These are phyloP conservation scores for Elegia similella DNA, from an alignment of 2,888 invertebrate genomes.

Conservation along the genomic window DNA sequence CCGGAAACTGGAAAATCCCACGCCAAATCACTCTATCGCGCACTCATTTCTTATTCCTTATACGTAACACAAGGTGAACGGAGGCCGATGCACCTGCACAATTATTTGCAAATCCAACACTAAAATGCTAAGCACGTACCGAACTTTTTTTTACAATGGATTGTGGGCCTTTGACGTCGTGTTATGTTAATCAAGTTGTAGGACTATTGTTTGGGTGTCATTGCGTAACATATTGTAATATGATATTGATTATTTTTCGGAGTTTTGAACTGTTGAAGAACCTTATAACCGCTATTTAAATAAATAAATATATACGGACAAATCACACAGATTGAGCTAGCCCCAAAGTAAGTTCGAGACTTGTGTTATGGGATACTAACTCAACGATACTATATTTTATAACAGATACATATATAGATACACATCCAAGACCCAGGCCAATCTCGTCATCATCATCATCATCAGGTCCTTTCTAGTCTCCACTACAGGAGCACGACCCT, in stretches of 20 bases:
- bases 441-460: too few relatives aligned
- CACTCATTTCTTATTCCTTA: constrained; percentile 54
- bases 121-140: constrained; percentile 59
- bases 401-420: too few relatives aligned
- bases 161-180: constrained; percentile 40
- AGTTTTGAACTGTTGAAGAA: neutral
- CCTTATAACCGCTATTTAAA: too few relatives aligned
- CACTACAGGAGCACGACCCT: too few relatives aligned
- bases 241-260: neutral
- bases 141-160: constrained; percentile 38
- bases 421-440: too few relatives aligned
- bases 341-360: too few relatives aligned
- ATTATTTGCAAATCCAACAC: constrained; percentile 66
- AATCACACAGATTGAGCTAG: too few relatives aligned
- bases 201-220: constrained; percentile 35
- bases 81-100: constrained; percentile 65
- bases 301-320: too few relatives aligned
- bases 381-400: too few relatives aligned
- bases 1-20: constrained; percentile 36
- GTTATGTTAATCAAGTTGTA: constrained; percentile 56
- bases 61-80: constrained; percentile 68
- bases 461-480: too few relatives aligned
- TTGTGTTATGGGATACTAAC: too few relatives aligned
- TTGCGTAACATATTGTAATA: constrained; percentile 48
- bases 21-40: constrained; percentile 27